Conservation (phyloP, 2,113 vertebrate genomes). For the Axis porcinus region DNA sequence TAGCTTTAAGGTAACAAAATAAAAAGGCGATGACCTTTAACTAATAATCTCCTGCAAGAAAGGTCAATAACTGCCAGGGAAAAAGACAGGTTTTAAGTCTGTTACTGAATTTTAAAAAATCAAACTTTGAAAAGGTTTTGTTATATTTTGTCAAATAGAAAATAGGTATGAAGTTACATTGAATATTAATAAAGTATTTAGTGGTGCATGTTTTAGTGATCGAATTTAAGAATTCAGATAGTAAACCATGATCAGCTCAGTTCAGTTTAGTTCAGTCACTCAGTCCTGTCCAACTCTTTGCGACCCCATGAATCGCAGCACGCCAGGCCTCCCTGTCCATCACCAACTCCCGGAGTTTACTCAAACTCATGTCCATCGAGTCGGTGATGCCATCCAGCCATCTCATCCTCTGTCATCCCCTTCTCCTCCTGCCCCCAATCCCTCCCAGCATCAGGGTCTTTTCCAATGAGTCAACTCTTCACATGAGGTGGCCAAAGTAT, state of each 20-base stretch:
- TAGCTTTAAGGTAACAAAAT: constrained; percentile 65
- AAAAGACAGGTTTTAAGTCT: constrained; percentile 38
- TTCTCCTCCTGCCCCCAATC: too few relatives aligned
- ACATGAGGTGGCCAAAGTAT: too few relatives aligned
- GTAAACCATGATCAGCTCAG: not conserved
- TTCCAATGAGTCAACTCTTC: too few relatives aligned
- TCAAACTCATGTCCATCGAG: too few relatives aligned
- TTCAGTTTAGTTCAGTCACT: too few relatives aligned
- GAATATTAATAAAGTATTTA: not conserved
- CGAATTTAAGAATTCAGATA: not conserved
- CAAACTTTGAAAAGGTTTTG: constrained; percentile 30
- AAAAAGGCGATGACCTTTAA: constrained; percentile 33
- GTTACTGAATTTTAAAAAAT: constrained; percentile 40
- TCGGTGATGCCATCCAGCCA: too few relatives aligned
- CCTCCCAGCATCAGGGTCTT: too few relatives aligned
- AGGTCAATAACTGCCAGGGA: constrained; percentile 45
- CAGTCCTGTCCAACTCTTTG: too few relatives aligned
- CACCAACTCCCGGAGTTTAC: too few relatives aligned
- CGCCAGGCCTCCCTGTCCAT: too few relatives aligned
- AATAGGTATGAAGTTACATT: not conserved
- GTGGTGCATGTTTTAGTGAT: not conserved
- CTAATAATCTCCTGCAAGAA: constrained; percentile 62
- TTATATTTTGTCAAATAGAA: constrained; percentile 41
- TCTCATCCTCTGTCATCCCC: too few relatives aligned
- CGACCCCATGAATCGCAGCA: too few relatives aligned